Base-by-base conservation (phyloP, 2,888 invertebrate species). In the Dryobotodes eremita region DNA sequence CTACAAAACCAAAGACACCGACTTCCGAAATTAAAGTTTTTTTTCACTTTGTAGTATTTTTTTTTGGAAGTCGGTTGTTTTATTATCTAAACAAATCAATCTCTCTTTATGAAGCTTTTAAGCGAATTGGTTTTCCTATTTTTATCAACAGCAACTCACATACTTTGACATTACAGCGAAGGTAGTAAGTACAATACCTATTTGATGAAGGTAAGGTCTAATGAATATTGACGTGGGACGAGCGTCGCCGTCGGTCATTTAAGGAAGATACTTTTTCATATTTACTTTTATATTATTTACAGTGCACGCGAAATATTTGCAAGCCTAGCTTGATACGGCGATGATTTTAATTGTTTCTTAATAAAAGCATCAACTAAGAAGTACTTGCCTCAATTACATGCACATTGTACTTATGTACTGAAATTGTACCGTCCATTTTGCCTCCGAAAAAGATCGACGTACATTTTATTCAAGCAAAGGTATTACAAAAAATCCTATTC, bases 161-260 rank as follows among this genome's bases (percentile, higher is more conserved):
- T 50, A 50, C 11, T 7, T 55, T 55, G n/a, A 57, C 55, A 31
- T 73, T 71, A 23, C 23, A 50, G 48, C 15, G 15, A 10, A 36
- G 4, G 15, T 64, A 6, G 2, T 53, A 20, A n/a, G 53, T 53
- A 53, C 36, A n/a, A n/a, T n/a, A n/a, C 15, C 48, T 36, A 26
- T 48, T 72, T 78, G 72, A 81, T 48, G n/a, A 11, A 71, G 78
- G 81, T 81, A 48, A 13, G 26, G n/a, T 62, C 65, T 82, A 75
- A 65, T 82, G 57, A 82, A 82, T 20, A 82, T 36, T 82, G 75
- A 82, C 64, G 20, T 23, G 50, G 42, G 57, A 20, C 13, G 10
- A 50, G 64, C 48, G 10, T 31, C 50, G 20, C 64, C 55, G 10
- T 53, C 50, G 20, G 53, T 62, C 23, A 26, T 55, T 55, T n/a